Base-by-base conservation (phyloP, 1,140 invertebrate species). In the Meteorus sp. region DNA sequence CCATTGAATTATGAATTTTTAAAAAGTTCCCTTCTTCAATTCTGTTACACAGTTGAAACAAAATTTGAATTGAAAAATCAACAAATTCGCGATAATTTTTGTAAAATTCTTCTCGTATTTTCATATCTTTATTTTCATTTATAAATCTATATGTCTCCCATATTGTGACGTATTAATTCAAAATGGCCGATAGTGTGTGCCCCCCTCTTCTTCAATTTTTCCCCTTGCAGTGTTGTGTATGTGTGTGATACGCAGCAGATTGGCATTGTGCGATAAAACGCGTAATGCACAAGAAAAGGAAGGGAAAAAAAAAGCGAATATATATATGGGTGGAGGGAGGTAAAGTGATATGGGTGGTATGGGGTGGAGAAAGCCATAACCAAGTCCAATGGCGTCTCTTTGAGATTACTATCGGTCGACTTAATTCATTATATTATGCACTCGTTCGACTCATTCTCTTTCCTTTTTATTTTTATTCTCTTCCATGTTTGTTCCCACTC, bases 371-470 rank as follows among this genome's bases (percentile, higher is more conserved):
- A 53, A 59, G 51, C 35, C 33, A 41, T 37, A 44, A 43, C 59
- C 43, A n/a, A 60, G 58, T 39, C 69, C 69, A 71, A 71, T 71
- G 58, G 62, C 59, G 47, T 20, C 43, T 48, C 47, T 29, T 45
- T 17, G 66, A 56, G 60, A 71, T 71, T 63, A 50, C 44, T 69
- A 71, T 71, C 69, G 64, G 53, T 23, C 41, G 33, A 62, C 56
- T 69, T 68, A 64, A 68, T 71, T 67, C 68, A 71, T 71, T 68
- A 69, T 66, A 60, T 41, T 55, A 19, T 53, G 39, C 20, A n/a
- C 19, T 9, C 9, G 9, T 13, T 33, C 15, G 15, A n/a, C 11
- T 11, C 17, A 19, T 15, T 19, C 9, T 17, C 41, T 19, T 43
- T 0, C 5, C 15, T 6, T 19, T 43, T 35, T 35, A n/a, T 35